These are phyloP conservation scores for Riparia riparia DNA, from an alignment of 2,113 vertebrate genomes.

Conservation along the genomic window DNA sequence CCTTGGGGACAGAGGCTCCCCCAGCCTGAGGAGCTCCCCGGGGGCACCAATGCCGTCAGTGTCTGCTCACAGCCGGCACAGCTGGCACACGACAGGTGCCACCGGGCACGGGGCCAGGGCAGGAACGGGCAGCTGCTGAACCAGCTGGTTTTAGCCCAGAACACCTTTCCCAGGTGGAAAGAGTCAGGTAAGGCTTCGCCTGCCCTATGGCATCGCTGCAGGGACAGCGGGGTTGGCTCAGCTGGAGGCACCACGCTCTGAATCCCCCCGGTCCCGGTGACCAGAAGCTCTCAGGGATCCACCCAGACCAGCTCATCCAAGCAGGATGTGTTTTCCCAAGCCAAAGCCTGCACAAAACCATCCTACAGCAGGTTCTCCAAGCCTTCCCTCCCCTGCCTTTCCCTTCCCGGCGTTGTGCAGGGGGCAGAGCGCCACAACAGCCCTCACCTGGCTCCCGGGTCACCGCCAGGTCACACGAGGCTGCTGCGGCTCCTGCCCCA, in stretches of 20 bases:
- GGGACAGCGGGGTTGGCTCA: neutral
- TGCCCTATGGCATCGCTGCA: fast-evolving
- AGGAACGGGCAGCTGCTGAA: neutral
- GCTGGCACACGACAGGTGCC: neutral
- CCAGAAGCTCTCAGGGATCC: neutral
- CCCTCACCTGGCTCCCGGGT: neutral
- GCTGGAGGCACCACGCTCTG: neutral
- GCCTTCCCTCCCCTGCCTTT: neutral
- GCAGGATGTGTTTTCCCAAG: neutral
- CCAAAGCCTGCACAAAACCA: fast-evolving
- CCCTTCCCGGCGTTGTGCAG: neutral
- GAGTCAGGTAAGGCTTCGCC: neutral
- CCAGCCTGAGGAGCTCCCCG: neutral
- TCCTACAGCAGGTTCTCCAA: fast-evolving
- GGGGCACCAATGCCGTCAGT: neutral
- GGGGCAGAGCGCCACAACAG: no score
- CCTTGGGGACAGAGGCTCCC: neutral
- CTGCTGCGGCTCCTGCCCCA: neutral
- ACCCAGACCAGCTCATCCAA: fast-evolving
- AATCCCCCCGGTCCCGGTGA: fast-evolving
- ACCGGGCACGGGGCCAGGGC: fast-evolving
- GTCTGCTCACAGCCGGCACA: neutral
- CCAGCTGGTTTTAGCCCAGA: neutral
- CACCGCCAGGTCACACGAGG: neutral
- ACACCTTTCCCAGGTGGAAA: neutral